These are phyloP conservation scores for Dicycla oo DNA, from an alignment of 2,888 invertebrate species.

Conservation along the genomic window DNA sequence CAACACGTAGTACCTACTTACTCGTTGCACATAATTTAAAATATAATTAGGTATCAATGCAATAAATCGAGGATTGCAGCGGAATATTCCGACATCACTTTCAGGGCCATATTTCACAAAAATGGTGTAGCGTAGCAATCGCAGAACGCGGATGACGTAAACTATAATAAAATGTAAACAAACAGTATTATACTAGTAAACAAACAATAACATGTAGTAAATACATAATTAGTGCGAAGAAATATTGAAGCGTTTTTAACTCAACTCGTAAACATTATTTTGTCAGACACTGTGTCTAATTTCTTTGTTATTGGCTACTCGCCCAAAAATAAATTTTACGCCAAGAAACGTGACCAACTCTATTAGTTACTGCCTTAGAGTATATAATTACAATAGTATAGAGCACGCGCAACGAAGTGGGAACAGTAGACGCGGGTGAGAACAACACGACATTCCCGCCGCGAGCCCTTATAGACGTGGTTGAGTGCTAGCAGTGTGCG, in stretches of 20 bases:
- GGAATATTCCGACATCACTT: constrained; percentile 47
- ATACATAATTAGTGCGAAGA: background rate
- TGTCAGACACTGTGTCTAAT: constrained; percentile 54
- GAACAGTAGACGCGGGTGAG: no score
- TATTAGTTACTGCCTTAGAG: constrained; percentile 68
- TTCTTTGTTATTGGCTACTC: constrained; percentile 70
- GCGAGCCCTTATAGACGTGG: no score
- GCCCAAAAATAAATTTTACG: constrained; percentile 74
- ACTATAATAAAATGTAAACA: constrained; percentile 45
- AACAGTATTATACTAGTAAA: constrained; percentile 21
- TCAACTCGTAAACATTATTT: constrained; percentile 29
- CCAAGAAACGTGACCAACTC: constrained; percentile 75
- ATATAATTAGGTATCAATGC: constrained; percentile 36
- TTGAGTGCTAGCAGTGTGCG: no score
- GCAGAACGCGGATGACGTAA: constrained; percentile 37
- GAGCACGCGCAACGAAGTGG: no score
- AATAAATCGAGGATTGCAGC: constrained; percentile 44
- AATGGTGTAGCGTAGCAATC: constrained; percentile 20
- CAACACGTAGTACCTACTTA: constrained; percentile 3
- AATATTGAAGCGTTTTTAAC: constrained; percentile 10
- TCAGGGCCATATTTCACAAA: constrained; percentile 49
- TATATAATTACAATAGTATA: no score
- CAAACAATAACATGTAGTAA: constrained; percentile 36
- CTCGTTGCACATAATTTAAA: constrained; percentile 13
- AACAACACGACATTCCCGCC: no score